Evolutionary conservation across 2,113 vertebrate genomes (phyloP), one percentile per base, ranked within the genome.

Genomic region (Tricholaema leucomelas): DNA sequence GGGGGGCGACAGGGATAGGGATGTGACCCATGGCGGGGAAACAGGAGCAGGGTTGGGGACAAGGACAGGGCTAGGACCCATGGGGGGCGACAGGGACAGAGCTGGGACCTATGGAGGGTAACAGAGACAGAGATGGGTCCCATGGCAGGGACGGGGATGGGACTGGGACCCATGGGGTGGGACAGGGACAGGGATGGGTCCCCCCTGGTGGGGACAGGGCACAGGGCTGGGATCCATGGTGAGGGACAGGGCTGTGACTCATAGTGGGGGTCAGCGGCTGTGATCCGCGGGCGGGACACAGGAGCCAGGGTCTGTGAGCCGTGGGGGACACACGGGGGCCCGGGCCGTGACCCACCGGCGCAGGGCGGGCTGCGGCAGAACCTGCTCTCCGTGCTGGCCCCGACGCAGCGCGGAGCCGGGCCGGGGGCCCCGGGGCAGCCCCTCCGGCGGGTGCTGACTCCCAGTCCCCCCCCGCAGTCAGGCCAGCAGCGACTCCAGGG

Each of bases 311-410:
- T 30, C 64, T 58, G 38, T 14, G 54, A 73, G 36, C 23, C 30
- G 6, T 28, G 25, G 52, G 52, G 27, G 27, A 30, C 92, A 50
- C 11, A 25, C 23, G 8, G 54, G 54, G 54, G 16, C 28, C 2
- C 12, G 23, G 46, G 67, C 33, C 14, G 28, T 6, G 70, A 56
- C 92, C 52, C 27, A 99, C 25, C 98, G 85, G 97, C 92, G 79
- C 99, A 99, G 52, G 98, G 98, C 0, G 97, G 98, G 8, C 97
- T 96, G 89, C 97, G 97, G 91, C 99, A 99, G 93, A 97, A 98
- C 42, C 97, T 97, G 3, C 95, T 96, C 77, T 99, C 98, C 71
- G 95, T 91, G 6, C 31, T 91, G 12, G 98, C 91, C 25, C 98
- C 98, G 1, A 31, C 80, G 87, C 99, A 99, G 71, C 96, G 95